Evolutionary conservation across 2,113 vertebrate species (phyloP).

Genomic region (Charina bottae): DNA sequence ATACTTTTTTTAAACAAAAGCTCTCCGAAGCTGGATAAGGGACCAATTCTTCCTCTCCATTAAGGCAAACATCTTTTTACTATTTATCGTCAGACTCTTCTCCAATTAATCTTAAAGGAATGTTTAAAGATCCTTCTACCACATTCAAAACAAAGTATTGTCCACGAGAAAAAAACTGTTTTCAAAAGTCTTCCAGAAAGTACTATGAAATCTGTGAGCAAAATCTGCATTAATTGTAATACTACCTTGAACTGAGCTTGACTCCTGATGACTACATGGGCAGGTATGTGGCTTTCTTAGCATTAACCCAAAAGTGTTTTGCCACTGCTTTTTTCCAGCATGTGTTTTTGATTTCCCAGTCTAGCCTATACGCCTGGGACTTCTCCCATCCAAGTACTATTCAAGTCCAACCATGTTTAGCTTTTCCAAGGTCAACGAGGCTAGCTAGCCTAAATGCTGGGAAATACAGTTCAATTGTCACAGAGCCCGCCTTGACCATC

Average conservation of each 20-base stretch:
- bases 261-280: neutral
- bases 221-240: neutral
- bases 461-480: neutral
- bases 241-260: neutral
- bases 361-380: neutral
- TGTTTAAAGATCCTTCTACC: neutral
- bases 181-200: neutral
- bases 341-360: neutral
- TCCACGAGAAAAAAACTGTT: neutral
- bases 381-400: neutral
- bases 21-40: neutral
- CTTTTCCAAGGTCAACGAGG: neutral
- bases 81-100: neutral
- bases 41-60: neutral
- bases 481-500: neutral
- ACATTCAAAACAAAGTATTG: neutral
- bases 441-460: neutral
- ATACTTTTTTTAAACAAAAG: too few relatives aligned
- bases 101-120: neutral
- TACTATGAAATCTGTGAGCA: neutral
- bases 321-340: neutral
- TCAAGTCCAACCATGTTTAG: neutral
- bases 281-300: neutral
- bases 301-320: neutral
- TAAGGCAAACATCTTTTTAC: neutral